Percentiles rank a stretch among this genome's conserved stretches.
Conservation (phyloP, 2,888 invertebrate genomes). For the Tortrix viridana region DNA sequence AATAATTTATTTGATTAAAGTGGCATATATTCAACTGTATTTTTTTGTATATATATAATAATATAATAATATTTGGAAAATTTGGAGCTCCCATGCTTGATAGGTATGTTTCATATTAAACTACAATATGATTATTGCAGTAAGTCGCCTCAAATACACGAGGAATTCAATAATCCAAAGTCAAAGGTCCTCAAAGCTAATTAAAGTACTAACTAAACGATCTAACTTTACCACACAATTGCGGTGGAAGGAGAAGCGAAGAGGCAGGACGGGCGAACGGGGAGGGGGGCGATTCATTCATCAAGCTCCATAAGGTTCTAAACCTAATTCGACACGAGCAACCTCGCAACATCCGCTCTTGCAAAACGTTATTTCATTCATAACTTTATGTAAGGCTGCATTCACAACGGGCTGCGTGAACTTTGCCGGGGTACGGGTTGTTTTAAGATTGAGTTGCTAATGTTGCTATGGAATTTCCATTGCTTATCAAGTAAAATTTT, state of each 20-base stretch:
- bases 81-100: too few species aligned
- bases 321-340: slow-evolving; percentile 82
- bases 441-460: not conserved
- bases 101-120: too few species aligned
- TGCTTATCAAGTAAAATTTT: too few species aligned
- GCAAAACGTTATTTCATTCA: slow-evolving; percentile 84
- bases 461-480: too few species aligned
- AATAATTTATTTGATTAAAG: too few species aligned
- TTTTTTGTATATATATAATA: too few species aligned
- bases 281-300: slow-evolving; percentile 72
- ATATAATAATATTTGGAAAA: too few species aligned
- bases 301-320: slow-evolving; percentile 82
- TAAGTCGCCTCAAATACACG: too few species aligned
- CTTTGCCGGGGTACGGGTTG: slow-evolving; percentile 1
- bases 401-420: slow-evolving; percentile 53
- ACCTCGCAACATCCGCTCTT: slow-evolving; percentile 84
- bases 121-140: too few species aligned
- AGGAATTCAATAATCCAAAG: too few species aligned
- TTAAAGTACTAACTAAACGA: slow-evolving; percentile 10
- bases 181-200: not conserved
- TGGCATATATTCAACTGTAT: too few species aligned
- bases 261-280: slow-evolving; percentile 41
- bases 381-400: slow-evolving; percentile 68
- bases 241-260: slow-evolving; percentile 43
- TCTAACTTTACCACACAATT: slow-evolving; percentile 13